These are phyloP conservation scores for Centropyge bicolor DNA, from an alignment of 2,797 vertebrate genomes.

Conservation along the genomic window DNA sequence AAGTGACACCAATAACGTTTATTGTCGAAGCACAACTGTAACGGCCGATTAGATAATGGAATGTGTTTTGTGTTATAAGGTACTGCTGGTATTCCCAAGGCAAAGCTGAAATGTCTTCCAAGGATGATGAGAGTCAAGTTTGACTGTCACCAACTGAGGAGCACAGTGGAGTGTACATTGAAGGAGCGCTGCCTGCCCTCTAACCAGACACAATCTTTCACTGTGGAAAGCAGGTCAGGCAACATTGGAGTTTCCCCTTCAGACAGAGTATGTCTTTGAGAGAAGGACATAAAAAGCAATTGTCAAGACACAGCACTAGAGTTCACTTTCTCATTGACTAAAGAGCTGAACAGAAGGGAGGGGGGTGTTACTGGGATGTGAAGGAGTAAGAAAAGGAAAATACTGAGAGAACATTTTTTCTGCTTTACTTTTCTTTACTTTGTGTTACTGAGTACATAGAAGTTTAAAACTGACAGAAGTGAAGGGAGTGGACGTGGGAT, in stretches of 20 bases:
- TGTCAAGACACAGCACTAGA: slow-evolving; percentile 54
- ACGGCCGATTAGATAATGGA: slow-evolving; percentile 34
- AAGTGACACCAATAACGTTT: slow-evolving; percentile 10
- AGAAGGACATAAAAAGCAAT: slow-evolving; percentile 66
- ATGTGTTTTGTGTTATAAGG: slow-evolving; percentile 26
- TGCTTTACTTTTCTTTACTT: background rate
- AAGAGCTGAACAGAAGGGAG: slow-evolving; percentile 33
- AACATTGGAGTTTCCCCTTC: slow-evolving; percentile 71
- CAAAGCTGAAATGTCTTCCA: slow-evolving; percentile 40
- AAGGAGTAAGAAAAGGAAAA: slow-evolving; percentile 24
- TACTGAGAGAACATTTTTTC: background rate
- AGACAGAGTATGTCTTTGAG: slow-evolving; percentile 66
- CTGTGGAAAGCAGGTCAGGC: slow-evolving; percentile 75
- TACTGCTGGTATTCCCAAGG: slow-evolving; percentile 43
- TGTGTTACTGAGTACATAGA: background rate
- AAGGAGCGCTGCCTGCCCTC: slow-evolving; percentile 45
- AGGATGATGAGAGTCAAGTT: slow-evolving; percentile 40
- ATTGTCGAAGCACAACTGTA: slow-evolving; percentile 1
- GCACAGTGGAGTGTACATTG: slow-evolving; percentile 40
- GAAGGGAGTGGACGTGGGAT: background rate
- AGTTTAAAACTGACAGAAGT: slow-evolving; percentile 22
- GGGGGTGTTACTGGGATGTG: slow-evolving; percentile 22
- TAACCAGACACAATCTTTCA: slow-evolving; percentile 63
- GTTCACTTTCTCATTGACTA: slow-evolving; percentile 63
- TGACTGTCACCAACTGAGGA: slow-evolving; percentile 47